Percentiles rank a stretch among this genome's conserved stretches.
Evolutionary conservation across 2,888 invertebrate genomes (phyloP).

Genomic region (Synergus gifuensis): DNA sequence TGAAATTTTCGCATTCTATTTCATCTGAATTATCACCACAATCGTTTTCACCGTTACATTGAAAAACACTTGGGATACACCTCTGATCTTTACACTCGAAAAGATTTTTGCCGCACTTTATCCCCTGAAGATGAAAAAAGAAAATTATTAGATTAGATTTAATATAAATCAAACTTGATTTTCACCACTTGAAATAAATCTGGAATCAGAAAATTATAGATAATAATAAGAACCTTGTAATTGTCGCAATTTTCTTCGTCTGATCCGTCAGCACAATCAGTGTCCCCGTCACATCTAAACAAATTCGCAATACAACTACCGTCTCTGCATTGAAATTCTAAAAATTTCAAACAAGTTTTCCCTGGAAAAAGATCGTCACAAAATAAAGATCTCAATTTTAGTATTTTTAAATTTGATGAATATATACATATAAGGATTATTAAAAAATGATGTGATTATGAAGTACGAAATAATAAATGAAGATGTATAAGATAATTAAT

Average conservation of each 20-base stretch:
- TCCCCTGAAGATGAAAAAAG: background rate
- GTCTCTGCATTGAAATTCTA: slow-evolving; percentile 80
- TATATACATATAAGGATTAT: no score
- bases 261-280: slow-evolving; percentile 80
- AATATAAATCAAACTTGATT: background rate
- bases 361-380: background rate
- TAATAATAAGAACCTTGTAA: background rate
- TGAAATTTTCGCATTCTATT: slow-evolving; percentile 73
- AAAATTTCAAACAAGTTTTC: background rate
- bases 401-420: no score
- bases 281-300: slow-evolving; percentile 79
- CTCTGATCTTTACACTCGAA: slow-evolving; percentile 81
- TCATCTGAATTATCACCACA: slow-evolving; percentile 82
- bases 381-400: no score
- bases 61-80: slow-evolving; percentile 77
- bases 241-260: slow-evolving; percentile 80
- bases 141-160: background rate
- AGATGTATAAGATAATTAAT: background rate
- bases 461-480: no score
- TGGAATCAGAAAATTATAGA: background rate
- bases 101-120: slow-evolving; percentile 60
- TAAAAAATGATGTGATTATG: no score
- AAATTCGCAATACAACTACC: slow-evolving; percentile 79
- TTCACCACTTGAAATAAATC: background rate
- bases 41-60: slow-evolving; percentile 80